Evolutionary conservation across 2,113 vertebrate genomes (phyloP), one percentile per base, ranked within the genome.

Genomic region (Acanthochromis polyacanthus): DNA sequence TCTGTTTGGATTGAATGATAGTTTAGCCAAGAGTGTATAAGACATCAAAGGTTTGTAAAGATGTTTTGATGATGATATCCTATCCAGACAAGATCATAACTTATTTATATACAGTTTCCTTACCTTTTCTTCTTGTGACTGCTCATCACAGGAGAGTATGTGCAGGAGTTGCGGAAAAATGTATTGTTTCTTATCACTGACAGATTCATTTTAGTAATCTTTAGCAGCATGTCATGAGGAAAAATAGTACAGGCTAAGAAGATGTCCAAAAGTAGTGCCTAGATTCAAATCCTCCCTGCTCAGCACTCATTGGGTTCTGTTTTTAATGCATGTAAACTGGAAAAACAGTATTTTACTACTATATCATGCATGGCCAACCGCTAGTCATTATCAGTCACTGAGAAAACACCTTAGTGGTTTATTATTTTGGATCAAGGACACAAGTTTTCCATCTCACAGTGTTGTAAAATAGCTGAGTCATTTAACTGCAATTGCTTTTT

Each of bases 381-480:
- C 3, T 46, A 22, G 5, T 70, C 0, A 10, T 3, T 58, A 22
- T 58, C 36, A 23, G 43, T 28, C 16, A 17, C n/a, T 43, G 4
- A 50, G 8, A 17, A 50, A 50, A 17, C 17, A 4, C 16, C 6
- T 9, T 17, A 50, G 7, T 50, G 17, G 19, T 50, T 50, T 19
- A 50, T 50, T n/a, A 8, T n/a, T n/a, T 59, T 8, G 16, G 12
- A 19, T n/a, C 53, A 25, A 30, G 19, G 36, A 40, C 10, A 25
- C 28, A n/a, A 45, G 4, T 55, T 45, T 32, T 30, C 1, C 20
- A 20, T 22, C 23, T 30, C 36, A 53, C 1, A 17, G 48, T 67
- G 22, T 59, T 43, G 5, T 32, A 23, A 55, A 87, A 75, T 3
- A 22, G 78, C 65, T 50, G 65, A 81, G 60, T 84, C 78, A 71